A percentile compares a stretch with the other conserved stretches of the same genome.
These are phyloP conservation scores for Oncorhynchus tshawytscha DNA, from an alignment of 2,113 vertebrate genomes.

Conservation along the genomic window DNA sequence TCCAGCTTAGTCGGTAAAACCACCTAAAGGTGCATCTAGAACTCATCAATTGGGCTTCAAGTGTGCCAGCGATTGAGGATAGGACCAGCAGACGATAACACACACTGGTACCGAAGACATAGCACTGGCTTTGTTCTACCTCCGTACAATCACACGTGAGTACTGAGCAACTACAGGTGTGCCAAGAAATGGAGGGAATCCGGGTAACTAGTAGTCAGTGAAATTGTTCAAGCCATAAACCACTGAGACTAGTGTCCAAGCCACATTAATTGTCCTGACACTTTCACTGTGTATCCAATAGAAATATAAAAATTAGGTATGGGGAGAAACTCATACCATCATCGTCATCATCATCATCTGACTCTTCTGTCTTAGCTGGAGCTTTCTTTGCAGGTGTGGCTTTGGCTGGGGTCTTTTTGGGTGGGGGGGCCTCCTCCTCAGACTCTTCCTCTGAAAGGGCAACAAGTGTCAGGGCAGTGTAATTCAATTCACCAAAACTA, in stretches of 20 bases:
- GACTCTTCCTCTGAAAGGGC: slow-evolving; percentile 48
- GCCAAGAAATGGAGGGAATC: slow-evolving; percentile 63
- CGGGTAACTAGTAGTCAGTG: background rate
- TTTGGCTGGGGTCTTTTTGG: slow-evolving; percentile 63
- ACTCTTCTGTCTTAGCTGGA: slow-evolving; percentile 66
- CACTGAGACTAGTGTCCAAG: too few relatives aligned
- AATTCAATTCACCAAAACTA: background rate
- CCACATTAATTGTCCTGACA: too few relatives aligned
- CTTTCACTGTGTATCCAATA: too few relatives aligned
- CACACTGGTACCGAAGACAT: slow-evolving; percentile 72
- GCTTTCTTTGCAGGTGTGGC: slow-evolving; percentile 39
- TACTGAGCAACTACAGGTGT: slow-evolving; percentile 53
- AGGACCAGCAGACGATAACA: slow-evolving; percentile 60
- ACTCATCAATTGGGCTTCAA: too few relatives aligned
- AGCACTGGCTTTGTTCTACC: slow-evolving; percentile 62
- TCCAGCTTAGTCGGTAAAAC: background rate
- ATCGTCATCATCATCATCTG: slow-evolving; percentile 73
- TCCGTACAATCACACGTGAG: slow-evolving; percentile 65
- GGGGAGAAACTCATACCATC: slow-evolving; percentile 24
- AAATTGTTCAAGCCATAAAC: background rate
- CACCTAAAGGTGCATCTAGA: too few relatives aligned
- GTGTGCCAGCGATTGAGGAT: slow-evolving; percentile 71
- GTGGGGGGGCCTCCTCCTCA: slow-evolving; percentile 69
- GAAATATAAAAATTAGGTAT: accelerated
- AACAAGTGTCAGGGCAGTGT: background rate